These are phyloP conservation scores for Periparus ater DNA, from an alignment of 2,797 vertebrate genomes.

Conservation along the genomic window DNA sequence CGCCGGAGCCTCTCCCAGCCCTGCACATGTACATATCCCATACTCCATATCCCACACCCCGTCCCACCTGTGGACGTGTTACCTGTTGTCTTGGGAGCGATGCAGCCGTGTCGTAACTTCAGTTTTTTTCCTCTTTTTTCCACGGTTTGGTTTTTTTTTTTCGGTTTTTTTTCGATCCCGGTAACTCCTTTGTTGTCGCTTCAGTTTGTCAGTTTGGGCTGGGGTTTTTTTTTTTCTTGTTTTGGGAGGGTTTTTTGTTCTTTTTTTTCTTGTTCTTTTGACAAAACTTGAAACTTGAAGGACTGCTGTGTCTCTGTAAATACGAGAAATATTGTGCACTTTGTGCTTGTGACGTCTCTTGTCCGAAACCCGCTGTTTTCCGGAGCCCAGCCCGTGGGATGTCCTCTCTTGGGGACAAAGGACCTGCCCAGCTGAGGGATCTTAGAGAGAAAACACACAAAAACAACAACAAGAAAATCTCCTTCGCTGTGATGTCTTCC, in stretches of 20 bases:
- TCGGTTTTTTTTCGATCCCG: neutral
- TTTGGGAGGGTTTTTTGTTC: neutral
- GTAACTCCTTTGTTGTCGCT: neutral
- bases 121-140: neutral
- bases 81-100: slow-evolving; percentile 74
- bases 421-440: slow-evolving; percentile 57
- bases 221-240: neutral
- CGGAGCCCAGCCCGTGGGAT: slow-evolving; percentile 51
- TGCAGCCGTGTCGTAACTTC: slow-evolving; percentile 82
- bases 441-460: slow-evolving; percentile 17
- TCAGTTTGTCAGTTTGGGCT: neutral
- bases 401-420: slow-evolving; percentile 37
- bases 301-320: slow-evolving; percentile 97
- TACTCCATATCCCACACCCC: neutral
- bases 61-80: slow-evolving; percentile 83
- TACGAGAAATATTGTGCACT: slow-evolving; percentile 87
- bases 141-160: neutral
- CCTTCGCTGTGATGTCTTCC: neutral
- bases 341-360: slow-evolving; percentile 89
- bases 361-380: slow-evolving; percentile 81
- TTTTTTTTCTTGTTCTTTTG: slow-evolving; percentile 72
- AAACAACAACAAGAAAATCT: neutral
- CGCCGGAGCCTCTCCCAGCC: neutral
- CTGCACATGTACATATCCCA: slow-evolving; percentile 81
- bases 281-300: slow-evolving; percentile 96